Evolutionary conservation across 2,797 vertebrate species (phyloP), one percentile per base, ranked within the genome.

Genomic region (Epinephelus malabaricus): DNA sequence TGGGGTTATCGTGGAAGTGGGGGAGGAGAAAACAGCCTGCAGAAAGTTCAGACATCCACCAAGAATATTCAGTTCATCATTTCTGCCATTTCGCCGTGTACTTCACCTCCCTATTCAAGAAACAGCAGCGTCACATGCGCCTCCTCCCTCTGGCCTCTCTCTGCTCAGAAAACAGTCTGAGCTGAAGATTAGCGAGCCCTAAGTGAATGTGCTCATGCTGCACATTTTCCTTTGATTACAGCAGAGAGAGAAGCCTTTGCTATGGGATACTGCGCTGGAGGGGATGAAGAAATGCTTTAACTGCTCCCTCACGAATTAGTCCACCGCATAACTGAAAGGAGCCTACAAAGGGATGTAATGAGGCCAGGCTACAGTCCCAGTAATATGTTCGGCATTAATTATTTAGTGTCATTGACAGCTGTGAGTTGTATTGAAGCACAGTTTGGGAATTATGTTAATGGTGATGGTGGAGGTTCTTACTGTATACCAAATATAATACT

Each of bases 191-290:
- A 92, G 86, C 67, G 56, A 76, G 87, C 76, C 82, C 79, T 74
- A 84, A 88, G 70, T 71, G 68, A 90, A 88, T 87, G 75, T 90
- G 86, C 90, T 88, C 82, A 79, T 83, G 78, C 79, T 84, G 88
- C 88, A 84, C 80, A 89, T 91, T 92, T 78, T 78, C 55, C 77
- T 91, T 87, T 93, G 81, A 94, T 87, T 90, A 86, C 76, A 88
- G 72, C 38, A 46, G 46, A 58, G 79, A 69, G 78, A 76, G 73
- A 64, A 81, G 79, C 71, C 58, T 78, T 76, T 81, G 80, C 86
- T 82, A 47, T 71, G 56, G 55, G 79, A 89, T 78, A 6, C 53
- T 27, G 71, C 43, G 78, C 68, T 76, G 23, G 79, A 84, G 78
- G 76, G 81, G 72, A 38, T 59, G 71, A 55, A 85, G 82, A 79